A percentile compares a stretch with the other conserved stretches of the same genome.
These are phyloP conservation scores for Oryzias sinensis DNA, from an alignment of 2,797 vertebrate genomes.

Conservation along the genomic window DNA sequence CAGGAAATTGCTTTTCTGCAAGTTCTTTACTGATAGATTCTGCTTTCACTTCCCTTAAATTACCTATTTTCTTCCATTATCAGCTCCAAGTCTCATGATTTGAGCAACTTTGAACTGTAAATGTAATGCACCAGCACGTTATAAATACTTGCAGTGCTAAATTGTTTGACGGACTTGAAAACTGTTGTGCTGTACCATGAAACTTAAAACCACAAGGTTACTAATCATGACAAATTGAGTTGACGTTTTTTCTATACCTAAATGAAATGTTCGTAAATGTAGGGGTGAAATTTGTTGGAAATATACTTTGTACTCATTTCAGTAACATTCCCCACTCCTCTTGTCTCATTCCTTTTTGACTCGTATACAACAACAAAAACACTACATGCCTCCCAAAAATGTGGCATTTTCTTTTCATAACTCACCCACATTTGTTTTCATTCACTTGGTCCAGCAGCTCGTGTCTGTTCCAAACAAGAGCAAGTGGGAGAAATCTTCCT, in stretches of 20 bases:
- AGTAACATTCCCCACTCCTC: neutral
- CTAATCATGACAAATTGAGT: neutral
- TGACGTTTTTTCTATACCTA: neutral
- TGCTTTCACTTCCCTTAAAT: conserved; percentile 31
- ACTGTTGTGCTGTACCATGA: conserved; percentile 11
- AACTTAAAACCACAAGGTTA: conserved; percentile 4
- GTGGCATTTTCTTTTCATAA: conserved; percentile 23
- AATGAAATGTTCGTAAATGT: no score
- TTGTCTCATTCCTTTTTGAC: neutral
- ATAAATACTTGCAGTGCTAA: conserved; percentile 3
- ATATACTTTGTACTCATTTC: no score
- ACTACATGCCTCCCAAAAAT: conserved; percentile 18
- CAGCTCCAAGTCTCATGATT: conserved; percentile 10
- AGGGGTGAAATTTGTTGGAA: no score
- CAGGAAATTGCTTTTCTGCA: conserved; percentile 63
- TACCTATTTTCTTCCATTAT: conserved; percentile 17
- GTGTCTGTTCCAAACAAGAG: conserved; percentile 40
- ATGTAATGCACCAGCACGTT: conserved; percentile 26
- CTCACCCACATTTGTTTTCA: conserved; percentile 7
- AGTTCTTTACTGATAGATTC: conserved; percentile 26
- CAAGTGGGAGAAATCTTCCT: conserved; percentile 59
- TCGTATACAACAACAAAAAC: conserved; percentile 36
- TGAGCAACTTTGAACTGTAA: conserved; percentile 5
- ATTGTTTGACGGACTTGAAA: conserved; percentile 6
- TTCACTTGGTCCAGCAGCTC: conserved; percentile 22